Evolutionary conservation across 1,140 invertebrate species (phyloP), one percentile per base, ranked within the genome.

Genomic region (Drosophila paulistorum): DNA sequence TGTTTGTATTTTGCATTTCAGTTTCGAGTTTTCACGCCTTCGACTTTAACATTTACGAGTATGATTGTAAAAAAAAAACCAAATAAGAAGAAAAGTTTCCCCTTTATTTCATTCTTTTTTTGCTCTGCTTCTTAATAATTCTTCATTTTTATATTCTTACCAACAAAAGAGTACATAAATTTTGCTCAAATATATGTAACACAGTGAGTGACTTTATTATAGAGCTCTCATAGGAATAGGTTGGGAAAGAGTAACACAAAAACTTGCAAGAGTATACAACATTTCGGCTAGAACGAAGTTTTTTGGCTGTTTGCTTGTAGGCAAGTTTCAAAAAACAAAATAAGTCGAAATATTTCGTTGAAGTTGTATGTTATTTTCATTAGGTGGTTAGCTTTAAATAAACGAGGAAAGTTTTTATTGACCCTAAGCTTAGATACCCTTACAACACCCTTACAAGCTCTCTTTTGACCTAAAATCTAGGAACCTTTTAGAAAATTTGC

Each of bases 41-140:
- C 66, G 68, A 71, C 74, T 81, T 81, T 75, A 81, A 86, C 70
- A 86, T 78, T 84, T 84, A 54, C 61, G 66, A 61, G 59, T 80
- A 71, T 77, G 74, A 77, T 78, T 41, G 76, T 82, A 37, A 33
- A 42, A 63, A 59, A 51, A 51, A 51, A 17, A n/a, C 7, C 1
- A 37, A 37, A 37, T 9, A 37, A 37, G 37, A 39, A 3, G 11
- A 39, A 39, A 39, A 54, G 48, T 58, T 58, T 58, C 10, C 14
- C 7, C 45, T 51, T 51, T 58, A 35, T 51, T 58, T 37, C 13
- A 11, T 37, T 59, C n/a, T 10, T 37, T 20, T 58, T 59, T 14
- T 17, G 30, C 60, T 57, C 1, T 3, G 9, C 17, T 51, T 51
- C 23, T 51, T 51, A 48, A 48, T 51, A 23, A 23, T 51, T 58